A percentile compares a stretch with the other conserved stretches of the same genome.
These are phyloP conservation scores for Plotosus lineatus DNA, from an alignment of 2,113 vertebrate genomes.

Conservation along the genomic window DNA sequence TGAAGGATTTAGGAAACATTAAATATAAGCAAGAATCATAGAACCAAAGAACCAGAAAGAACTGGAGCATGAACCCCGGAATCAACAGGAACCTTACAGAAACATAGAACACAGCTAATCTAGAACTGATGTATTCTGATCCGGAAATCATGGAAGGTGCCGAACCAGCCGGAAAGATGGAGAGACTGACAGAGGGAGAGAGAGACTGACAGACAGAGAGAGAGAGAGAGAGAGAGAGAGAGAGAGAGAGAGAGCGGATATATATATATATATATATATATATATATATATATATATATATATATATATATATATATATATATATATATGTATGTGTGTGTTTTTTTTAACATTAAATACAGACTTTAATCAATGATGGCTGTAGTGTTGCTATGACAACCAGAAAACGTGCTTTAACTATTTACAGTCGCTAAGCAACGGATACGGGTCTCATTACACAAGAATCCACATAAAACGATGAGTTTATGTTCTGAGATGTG, in stretches of 20 bases:
- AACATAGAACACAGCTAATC: not conserved
- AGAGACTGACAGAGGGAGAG: constrained; percentile 16
- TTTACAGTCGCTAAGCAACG: not conserved
- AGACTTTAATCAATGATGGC: not conserved
- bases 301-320: too few species aligned
- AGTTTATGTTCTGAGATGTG: not conserved
- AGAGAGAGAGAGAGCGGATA: not conserved
- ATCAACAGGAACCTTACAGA: not conserved
- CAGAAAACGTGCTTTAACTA: not conserved
- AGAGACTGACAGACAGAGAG: not conserved
- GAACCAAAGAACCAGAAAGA: too few species aligned
- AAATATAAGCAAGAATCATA: too few species aligned
- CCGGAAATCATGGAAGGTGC: too few species aligned
- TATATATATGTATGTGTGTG: too few species aligned
- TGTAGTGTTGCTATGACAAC: not conserved
- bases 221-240: not conserved
- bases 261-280: too few species aligned
- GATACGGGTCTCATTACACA: not conserved
- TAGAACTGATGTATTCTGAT: not conserved
- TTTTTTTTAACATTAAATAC: not conserved
- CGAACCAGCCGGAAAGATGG: not conserved
- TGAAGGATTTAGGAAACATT: too few species aligned
- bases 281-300: too few species aligned
- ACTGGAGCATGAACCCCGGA: too few species aligned
- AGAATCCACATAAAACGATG: not conserved